Conservation (phyloP, 1,140 invertebrate genomes). For the Helicoverpa zea region DNA sequence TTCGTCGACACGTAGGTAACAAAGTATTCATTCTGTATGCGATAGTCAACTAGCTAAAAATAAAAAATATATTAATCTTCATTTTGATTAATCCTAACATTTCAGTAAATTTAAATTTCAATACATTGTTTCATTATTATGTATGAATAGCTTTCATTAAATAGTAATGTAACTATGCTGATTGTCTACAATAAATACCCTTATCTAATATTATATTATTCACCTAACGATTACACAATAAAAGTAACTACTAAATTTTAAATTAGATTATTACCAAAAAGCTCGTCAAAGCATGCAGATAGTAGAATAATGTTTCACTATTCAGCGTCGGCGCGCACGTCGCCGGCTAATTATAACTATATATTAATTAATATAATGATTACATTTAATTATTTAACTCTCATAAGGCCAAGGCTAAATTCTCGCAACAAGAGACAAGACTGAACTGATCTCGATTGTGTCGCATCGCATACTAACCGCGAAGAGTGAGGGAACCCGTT, state of each 20-base stretch:
- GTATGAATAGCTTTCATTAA: conserved; percentile 82
- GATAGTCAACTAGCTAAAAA: conserved; percentile 86
- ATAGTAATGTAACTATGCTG: conserved; percentile 83
- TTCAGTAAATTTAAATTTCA: conserved; percentile 76
- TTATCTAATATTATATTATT: conserved; percentile 84
- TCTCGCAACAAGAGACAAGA: conserved; percentile 85
- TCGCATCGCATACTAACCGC: conserved; percentile 72
- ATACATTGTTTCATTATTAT: conserved; percentile 84
- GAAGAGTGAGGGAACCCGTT: conserved; percentile 51
- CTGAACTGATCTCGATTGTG: conserved; percentile 75
- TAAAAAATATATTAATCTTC: conserved; percentile 86
- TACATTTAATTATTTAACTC: conserved; percentile 84
- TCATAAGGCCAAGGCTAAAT: conserved; percentile 87
- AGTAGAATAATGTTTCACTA: conserved; percentile 84
- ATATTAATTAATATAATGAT: conserved; percentile 79
- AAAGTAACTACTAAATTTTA: conserved; percentile 85
- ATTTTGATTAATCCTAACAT: conserved; percentile 81
- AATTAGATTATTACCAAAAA: conserved; percentile 86
- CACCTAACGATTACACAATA: conserved; percentile 84
- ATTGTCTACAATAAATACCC: conserved; percentile 86
- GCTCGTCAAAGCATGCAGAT: conserved; percentile 87
- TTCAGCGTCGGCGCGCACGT: conserved; percentile 77
- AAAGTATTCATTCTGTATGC: conserved; percentile 73
- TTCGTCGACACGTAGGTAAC: conserved; percentile 68
- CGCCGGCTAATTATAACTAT: conserved; percentile 73